Evolutionary conservation across 2,888 invertebrate species (phyloP).

Genomic region (Hoplodrina blanda): DNA sequence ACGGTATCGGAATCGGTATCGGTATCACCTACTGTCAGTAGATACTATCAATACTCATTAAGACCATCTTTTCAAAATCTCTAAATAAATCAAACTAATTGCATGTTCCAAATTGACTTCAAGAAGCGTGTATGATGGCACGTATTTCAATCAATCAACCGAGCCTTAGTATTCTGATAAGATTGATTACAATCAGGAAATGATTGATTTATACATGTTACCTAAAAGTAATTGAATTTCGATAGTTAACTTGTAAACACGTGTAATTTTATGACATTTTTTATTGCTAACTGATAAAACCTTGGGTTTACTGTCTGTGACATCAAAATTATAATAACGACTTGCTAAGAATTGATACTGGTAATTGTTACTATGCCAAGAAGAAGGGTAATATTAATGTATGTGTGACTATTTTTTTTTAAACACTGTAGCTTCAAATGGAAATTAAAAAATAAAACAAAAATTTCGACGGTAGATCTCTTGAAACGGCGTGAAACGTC

Average conservation of each 20-base stretch:
- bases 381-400: no score
- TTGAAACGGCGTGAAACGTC: no score
- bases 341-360: not conserved
- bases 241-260: slow-evolving; percentile 12
- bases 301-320: slow-evolving; percentile 18
- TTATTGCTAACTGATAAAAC: slow-evolving; percentile 18
- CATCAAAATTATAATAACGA: not conserved
- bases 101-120: slow-evolving; percentile 1
- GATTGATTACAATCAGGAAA: slow-evolving; percentile 39
- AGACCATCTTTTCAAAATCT: not conserved
- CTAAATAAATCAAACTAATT: not conserved
- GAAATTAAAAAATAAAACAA: no score
- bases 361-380: no score
- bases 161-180: slow-evolving; percentile 39
- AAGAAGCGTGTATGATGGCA: slow-evolving; percentile 14
- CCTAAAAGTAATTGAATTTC: slow-evolving; percentile 20
- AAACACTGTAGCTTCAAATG: no score
- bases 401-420: no score
- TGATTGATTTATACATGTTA: slow-evolving; percentile 17
- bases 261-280: slow-evolving; percentile 31
- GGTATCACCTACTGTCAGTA: no score
- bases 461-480: no score
- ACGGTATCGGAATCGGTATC: no score
- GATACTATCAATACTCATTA: no score
- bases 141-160: slow-evolving; percentile 34